Evolutionary conservation across 2,797 vertebrate species (phyloP), one percentile per base, ranked within the genome.

Genomic region (Chelon auratus): DNA sequence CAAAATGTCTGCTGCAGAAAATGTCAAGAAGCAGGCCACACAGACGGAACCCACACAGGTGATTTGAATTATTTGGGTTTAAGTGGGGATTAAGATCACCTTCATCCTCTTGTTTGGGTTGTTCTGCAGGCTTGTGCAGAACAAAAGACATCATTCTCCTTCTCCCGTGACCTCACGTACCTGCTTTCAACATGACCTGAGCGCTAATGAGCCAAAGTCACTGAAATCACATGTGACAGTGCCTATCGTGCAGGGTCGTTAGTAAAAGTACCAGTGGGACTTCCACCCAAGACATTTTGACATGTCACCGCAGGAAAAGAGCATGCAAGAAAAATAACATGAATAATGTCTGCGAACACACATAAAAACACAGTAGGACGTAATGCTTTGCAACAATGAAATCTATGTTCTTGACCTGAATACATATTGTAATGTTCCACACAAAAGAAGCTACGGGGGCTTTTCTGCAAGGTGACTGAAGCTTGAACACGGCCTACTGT

Each of bases 51-150:
- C 40, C 53, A 50, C 45, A 72, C 45, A 24, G 7, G n/a, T 30
- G 8, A 51, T 60, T 72, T 37, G 18, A 53, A 80, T 72, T 65
- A 68, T 43, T 68, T 59, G 48, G 20, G 20, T 82, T 75, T 61
- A 65, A 60, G 62, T 68, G 18, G 15, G 42, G n/a, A 64, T 59
- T 48, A 26, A 62, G 36, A 24, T 57, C 57, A 18, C 4, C 36
- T 37, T 63, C 57, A 56, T 62, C 64, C 53, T 24, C 33, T 40
- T 66, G 65, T 61, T 55, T 15, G 13, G 62, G 39, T 18, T 54
- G n/a, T 24, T 62, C 36, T 58, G 69, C 18, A 30, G n/a, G 55
- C 48, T 75, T 62, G 58, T 68, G 62, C 0, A 2, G 12, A 26
- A 66, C 36, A 68, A 71, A 66, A 62, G 15, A 77, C n/a, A 75